Percentiles rank a stretch among this genome's conserved stretches.
These are phyloP conservation scores for Drosophila sproati DNA, from an alignment of 1,140 invertebrate genomes.

Conservation along the genomic window DNA sequence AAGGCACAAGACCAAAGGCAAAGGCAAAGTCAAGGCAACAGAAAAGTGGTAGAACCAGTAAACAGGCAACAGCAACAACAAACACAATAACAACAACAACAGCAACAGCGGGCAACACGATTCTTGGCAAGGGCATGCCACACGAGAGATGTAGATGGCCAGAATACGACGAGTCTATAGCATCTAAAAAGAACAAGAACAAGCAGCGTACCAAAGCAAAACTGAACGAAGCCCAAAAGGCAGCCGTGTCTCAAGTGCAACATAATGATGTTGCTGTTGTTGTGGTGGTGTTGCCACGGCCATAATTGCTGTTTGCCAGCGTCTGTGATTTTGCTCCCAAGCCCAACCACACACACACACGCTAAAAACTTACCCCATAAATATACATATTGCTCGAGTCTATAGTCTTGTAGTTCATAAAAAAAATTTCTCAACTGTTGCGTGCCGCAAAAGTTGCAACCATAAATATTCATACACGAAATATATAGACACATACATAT, in stretches of 20 bases:
- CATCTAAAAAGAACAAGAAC: constrained; percentile 8
- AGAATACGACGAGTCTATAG: neutral
- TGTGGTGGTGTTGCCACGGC: constrained; percentile 36
- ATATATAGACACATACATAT: constrained; percentile 6
- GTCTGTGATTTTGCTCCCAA: constrained; percentile 44
- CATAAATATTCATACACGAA: constrained; percentile 46
- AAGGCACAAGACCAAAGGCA: constrained; percentile 25
- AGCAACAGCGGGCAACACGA: constrained; percentile 34
- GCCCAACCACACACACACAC: constrained; percentile 6
- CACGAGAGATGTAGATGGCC: constrained; percentile 23
- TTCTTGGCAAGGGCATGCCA: constrained; percentile 60
- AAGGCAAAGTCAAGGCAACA: constrained; percentile 79
- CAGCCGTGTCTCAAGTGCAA: constrained; percentile 47
- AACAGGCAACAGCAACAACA: constrained; percentile 25
- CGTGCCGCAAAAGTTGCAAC: constrained; percentile 29
- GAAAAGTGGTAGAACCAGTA: constrained; percentile 81
- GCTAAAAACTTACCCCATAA: constrained; percentile 26
- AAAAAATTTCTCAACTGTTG: constrained; percentile 17
- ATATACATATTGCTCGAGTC: neutral
- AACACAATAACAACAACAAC: constrained; percentile 13
- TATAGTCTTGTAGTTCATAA: constrained; percentile 7
- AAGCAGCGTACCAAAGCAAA: constrained; percentile 18
- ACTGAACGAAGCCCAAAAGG: constrained; percentile 11
- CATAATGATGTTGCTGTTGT: constrained; percentile 38
- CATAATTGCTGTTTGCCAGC: constrained; percentile 50